Percentiles rank a stretch among this genome's conserved stretches.
Evolutionary conservation across 2,797 vertebrate species (phyloP).

Genomic region (Mormyrus proboscirostris): DNA sequence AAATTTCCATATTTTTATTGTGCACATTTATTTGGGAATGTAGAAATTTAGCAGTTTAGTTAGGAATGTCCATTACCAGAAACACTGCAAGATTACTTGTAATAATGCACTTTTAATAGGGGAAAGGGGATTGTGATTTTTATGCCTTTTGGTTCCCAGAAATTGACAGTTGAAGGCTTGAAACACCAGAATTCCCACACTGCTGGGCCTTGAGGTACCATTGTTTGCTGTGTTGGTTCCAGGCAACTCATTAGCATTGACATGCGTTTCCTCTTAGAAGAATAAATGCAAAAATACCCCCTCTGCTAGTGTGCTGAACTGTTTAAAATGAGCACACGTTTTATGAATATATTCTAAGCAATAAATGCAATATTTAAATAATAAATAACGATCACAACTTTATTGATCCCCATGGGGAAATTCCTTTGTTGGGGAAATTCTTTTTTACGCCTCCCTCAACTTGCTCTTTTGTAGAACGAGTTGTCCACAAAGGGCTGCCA

Average conservation of each 20-base stretch:
- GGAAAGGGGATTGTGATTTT: not conserved
- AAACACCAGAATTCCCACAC: slow-evolving; percentile 35
- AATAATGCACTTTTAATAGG: not conserved
- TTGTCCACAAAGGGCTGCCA: too few species aligned
- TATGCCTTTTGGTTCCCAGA: slow-evolving; percentile 16
- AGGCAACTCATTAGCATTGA: slow-evolving; percentile 39
- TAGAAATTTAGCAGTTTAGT: not conserved
- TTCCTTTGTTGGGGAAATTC: too few species aligned
- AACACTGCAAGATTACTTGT: not conserved
- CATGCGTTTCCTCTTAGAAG: slow-evolving; percentile 36
- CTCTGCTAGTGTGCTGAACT: not conserved
- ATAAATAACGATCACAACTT: too few species aligned
- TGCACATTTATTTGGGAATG: not conserved
- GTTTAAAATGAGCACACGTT: not conserved
- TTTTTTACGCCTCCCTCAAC: too few species aligned
- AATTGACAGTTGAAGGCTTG: slow-evolving; percentile 6
- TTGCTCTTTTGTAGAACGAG: too few species aligned
- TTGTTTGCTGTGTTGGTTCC: slow-evolving; percentile 31
- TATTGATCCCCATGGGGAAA: too few species aligned
- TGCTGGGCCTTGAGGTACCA: slow-evolving; percentile 25
- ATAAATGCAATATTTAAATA: not conserved
- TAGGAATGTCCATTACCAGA: not conserved
- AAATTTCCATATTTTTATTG: not conserved
- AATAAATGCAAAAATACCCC: slow-evolving; percentile 24
- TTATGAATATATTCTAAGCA: not conserved